Conservation (phyloP, 2,113 vertebrate genomes). For the Poecilia latipinna region DNA sequence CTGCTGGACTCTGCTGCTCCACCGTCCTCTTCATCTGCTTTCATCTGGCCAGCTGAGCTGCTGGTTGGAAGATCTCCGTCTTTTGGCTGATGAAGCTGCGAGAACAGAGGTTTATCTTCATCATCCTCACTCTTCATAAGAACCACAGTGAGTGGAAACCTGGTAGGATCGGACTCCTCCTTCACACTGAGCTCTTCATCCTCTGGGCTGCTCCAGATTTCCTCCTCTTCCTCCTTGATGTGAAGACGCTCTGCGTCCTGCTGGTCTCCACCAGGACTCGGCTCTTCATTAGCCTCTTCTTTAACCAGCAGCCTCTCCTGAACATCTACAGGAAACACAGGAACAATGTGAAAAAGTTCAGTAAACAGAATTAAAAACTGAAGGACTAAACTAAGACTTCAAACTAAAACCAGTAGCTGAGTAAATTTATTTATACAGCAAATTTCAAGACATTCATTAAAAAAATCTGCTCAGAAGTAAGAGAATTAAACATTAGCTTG, state of each 20-base stretch:
- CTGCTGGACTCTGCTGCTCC: neutral
- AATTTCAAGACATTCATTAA: too few relatives aligned
- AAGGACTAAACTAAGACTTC: too few relatives aligned
- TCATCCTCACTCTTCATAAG: too few relatives aligned
- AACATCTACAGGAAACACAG: neutral
- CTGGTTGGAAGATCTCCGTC: neutral
- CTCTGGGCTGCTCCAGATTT: neutral
- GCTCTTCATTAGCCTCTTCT: neutral
- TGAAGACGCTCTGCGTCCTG: neutral
- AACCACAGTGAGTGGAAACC: neutral
- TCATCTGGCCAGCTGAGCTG: neutral
- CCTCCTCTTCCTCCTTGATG: neutral
- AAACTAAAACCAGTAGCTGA: too few relatives aligned
- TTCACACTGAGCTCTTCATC: neutral
- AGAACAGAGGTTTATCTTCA: too few relatives aligned
- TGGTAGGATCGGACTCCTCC: neutral
- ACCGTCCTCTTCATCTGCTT: neutral
- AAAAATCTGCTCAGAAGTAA: too few relatives aligned
- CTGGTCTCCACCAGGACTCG: neutral
- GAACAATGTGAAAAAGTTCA: too few relatives aligned
- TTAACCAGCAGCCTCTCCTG: neutral
- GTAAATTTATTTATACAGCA: too few relatives aligned
- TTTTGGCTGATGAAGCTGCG: too few relatives aligned
- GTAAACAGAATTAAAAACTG: too few relatives aligned
- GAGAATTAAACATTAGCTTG: too few relatives aligned